phyloP scores from a whole-genome alignment of 2,113 vertebrate genomes.

The Sisor rabdophorus region DNA sequence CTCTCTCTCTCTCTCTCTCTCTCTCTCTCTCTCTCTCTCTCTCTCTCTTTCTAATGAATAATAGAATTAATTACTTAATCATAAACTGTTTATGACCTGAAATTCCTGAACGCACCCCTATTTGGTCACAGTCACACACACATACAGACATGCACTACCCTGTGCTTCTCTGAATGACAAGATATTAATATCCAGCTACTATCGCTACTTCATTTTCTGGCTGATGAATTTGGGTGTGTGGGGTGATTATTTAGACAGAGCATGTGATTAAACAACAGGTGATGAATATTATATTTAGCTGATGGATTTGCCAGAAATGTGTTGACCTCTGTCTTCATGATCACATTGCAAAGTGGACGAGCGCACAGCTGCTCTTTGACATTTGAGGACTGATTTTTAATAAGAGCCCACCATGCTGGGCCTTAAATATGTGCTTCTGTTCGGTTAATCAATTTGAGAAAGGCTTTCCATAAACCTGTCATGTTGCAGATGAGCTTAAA shows the following conservation, averaged over 20 bases:
- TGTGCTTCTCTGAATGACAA: constrained; percentile 49
- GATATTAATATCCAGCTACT: constrained; percentile 40
- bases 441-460: not conserved
- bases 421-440: not conserved
- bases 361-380: not conserved
- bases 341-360: constrained; percentile 29
- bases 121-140: no score
- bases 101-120: no score
- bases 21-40: not conserved
- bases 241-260: constrained; percentile 27
- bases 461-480: not conserved
- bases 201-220: constrained; percentile 13
- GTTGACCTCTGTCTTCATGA: constrained; percentile 6
- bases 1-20: not conserved
- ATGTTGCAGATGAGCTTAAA: not conserved
- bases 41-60: no score
- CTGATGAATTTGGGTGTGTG: constrained; percentile 31
- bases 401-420: not conserved
- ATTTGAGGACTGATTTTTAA: not conserved
- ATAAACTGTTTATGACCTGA: no score
- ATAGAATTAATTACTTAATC: no score
- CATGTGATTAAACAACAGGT: constrained; percentile 48
- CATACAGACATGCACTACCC: constrained; percentile 27
- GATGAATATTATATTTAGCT: constrained; percentile 45
- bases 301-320: constrained; percentile 15